Base-by-base conservation (phyloP, 2,888 invertebrate genomes). In the Chorisops tibialis region DNA sequence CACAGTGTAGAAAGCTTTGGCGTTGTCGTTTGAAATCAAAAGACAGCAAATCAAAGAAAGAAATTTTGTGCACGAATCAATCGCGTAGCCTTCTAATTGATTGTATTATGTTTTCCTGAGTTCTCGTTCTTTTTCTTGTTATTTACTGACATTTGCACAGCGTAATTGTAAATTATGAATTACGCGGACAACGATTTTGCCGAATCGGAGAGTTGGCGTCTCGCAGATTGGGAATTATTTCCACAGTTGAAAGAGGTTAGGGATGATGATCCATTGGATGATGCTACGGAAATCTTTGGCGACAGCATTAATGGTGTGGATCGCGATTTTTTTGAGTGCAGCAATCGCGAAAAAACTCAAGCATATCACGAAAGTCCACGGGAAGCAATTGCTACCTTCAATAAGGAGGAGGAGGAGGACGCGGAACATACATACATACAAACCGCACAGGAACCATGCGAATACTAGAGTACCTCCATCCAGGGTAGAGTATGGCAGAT, bases 151-250 rank as follows among this genome's bases (percentile, higher is more conserved):
- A 14, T 41, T 41, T 2, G 3, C 7, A 11, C 14, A 16, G 12
- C 7, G 5, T 18, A 38, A 4, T 19, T 11, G 3, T 9, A 37
- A 52, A 19, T 52, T 16, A 52, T 52, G 52, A 65, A 79, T 79
- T 78, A 78, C 67, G 49, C 63, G 43, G 69, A 67, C 18, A 70
- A 70, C 21, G 69, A 71, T 47, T 69, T 69, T 30, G 62, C 64
- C n/a, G 67, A 66, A 62, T 68, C 71, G 0, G 60, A 62, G 37
- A 70, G 69, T 21, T 71, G 71, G 70, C n/a, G n/a, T n/a, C 58
- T 73, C 6, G 69, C 71, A 1, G 72, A 72, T n/a, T n/a, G n/a
- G 37, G 70, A 70, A 63, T 64, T 71, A 9, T 71, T 72, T 59
- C 69, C 71, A 1, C 71, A 72, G 24, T 58, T 72, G 4, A 72